Percentiles rank a stretch among this genome's conserved stretches.
Conservation (phyloP, 1,140 invertebrate genomes). For the Drosophila oshimai region DNA sequence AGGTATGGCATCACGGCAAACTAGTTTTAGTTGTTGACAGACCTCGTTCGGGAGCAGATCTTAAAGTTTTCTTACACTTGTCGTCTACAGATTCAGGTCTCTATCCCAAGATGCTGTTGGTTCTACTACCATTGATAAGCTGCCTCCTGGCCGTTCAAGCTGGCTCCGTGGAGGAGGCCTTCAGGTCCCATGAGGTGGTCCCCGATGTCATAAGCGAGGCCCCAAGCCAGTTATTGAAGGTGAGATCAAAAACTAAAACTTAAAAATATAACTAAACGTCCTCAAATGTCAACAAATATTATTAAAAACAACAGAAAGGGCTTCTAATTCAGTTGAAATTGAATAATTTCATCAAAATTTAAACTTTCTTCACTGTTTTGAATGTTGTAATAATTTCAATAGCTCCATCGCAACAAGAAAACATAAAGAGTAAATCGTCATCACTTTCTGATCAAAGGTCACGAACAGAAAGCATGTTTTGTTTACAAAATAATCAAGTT, state of each 20-base stretch:
- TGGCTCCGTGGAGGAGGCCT: constrained; percentile 33
- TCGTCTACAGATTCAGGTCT: background rate
- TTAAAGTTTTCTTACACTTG: background rate
- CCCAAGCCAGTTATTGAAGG: constrained; percentile 60
- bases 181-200: constrained; percentile 44
- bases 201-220: constrained; percentile 62
- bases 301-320: background rate
- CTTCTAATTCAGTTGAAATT: too few species aligned
- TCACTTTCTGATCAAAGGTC: background rate
- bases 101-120: constrained; percentile 29
- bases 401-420: too few species aligned
- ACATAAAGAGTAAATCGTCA: background rate
- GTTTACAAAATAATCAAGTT: background rate
- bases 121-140: constrained; percentile 10
- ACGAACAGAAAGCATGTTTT: background rate
- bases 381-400: too few species aligned
- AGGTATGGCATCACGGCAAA: constrained; percentile 32
- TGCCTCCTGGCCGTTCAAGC: constrained; percentile 22
- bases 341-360: too few species aligned
- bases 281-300: too few species aligned
- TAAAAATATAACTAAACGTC: background rate
- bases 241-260: constrained; percentile 12
- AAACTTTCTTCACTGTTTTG: too few species aligned
- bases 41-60: constrained; percentile 14
- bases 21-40: constrained; percentile 54